Conservation (phyloP, 1,140 invertebrate genomes). For the Apolygus lucorum region DNA sequence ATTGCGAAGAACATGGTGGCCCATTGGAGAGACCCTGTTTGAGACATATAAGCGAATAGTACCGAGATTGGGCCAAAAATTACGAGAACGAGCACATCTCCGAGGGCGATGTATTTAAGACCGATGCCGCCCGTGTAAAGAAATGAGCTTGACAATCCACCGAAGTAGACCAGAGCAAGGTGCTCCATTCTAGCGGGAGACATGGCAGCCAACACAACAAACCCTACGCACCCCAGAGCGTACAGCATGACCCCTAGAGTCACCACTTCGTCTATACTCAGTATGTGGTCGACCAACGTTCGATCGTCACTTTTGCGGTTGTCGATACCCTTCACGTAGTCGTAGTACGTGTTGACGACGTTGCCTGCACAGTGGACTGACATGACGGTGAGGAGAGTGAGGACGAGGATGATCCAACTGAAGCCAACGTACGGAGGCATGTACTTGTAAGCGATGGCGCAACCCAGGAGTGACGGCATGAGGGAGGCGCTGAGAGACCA, state of each 20-base stretch:
- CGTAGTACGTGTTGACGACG: conserved; percentile 94
- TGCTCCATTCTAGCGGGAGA: conserved; percentile 90
- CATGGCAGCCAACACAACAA: conserved; percentile 64
- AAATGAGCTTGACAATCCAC: conserved; percentile 90
- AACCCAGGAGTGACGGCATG: conserved; percentile 79
- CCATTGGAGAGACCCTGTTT: conserved; percentile 78
- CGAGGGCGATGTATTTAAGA: conserved; percentile 52
- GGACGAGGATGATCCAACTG: conserved; percentile 63
- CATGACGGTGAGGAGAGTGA: conserved; percentile 75
- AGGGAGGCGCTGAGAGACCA: conserved; percentile 89
- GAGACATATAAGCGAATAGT: conserved; percentile 86
- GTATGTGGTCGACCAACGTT: conserved; percentile 82
- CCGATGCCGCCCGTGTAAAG: conserved; percentile 60
- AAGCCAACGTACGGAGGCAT: conserved; percentile 55
- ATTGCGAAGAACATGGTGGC: conserved; percentile 85
- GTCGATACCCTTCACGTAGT: conserved; percentile 89
- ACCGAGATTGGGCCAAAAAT: conserved; percentile 91
- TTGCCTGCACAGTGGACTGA: conserved; percentile 92
- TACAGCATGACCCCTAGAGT: conserved; percentile 74
- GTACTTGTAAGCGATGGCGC: conserved; percentile 73
- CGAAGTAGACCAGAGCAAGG: conserved; percentile 87
- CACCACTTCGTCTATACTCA: conserved; percentile 77
- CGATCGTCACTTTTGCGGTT: conserved; percentile 85
- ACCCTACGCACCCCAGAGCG: conserved; percentile 77
- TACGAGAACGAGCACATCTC: conserved; percentile 66